phyloP scores from a whole-genome alignment of 2,113 vertebrate species.

The Thunnus maccoyii region DNA sequence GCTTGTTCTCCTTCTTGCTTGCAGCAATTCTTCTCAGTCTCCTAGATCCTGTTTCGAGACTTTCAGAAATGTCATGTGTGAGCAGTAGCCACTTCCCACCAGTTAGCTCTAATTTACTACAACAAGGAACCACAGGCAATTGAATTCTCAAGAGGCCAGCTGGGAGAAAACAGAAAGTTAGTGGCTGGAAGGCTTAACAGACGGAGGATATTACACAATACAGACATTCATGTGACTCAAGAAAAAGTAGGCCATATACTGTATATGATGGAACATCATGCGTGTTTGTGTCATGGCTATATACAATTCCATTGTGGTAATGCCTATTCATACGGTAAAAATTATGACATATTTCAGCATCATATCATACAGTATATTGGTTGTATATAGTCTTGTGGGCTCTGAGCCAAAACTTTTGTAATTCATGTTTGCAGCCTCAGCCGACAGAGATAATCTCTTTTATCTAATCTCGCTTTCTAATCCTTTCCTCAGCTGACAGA shows the following conservation, averaged over 20 bases:
- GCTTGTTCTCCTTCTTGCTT: conserved; percentile 41
- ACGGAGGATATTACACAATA: conserved; percentile 69
- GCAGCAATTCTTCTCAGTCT: conserved; percentile 8
- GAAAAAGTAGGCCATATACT: background rate
- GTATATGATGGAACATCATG: background rate
- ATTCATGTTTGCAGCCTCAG: conserved; percentile 18
- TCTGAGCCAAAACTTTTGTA: conserved; percentile 24
- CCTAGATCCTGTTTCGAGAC: conserved; percentile 29
- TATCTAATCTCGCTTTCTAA: conserved; percentile 50
- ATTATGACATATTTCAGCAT: background rate
- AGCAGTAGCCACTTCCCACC: conserved; percentile 64
- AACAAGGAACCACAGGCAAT: conserved; percentile 55
- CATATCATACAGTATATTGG: conserved; percentile 1
- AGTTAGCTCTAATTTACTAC: conserved; percentile 74
- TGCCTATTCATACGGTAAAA: background rate
- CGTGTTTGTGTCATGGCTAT: background rate
- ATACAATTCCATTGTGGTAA: background rate
- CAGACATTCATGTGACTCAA: conserved; percentile 70
- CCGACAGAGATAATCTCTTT: conserved; percentile 44
- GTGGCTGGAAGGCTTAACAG: conserved; percentile 16
- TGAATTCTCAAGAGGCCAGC: conserved; percentile 48
- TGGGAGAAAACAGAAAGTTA: conserved; percentile 50
- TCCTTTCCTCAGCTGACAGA: conserved; percentile 40
- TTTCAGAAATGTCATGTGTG: conserved; percentile 28
- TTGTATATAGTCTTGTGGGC: conserved; percentile 16